Evolutionary conservation across 2,888 invertebrate genomes (phyloP), one percentile per base, ranked within the genome.

Genomic region (Andricus curvator): DNA sequence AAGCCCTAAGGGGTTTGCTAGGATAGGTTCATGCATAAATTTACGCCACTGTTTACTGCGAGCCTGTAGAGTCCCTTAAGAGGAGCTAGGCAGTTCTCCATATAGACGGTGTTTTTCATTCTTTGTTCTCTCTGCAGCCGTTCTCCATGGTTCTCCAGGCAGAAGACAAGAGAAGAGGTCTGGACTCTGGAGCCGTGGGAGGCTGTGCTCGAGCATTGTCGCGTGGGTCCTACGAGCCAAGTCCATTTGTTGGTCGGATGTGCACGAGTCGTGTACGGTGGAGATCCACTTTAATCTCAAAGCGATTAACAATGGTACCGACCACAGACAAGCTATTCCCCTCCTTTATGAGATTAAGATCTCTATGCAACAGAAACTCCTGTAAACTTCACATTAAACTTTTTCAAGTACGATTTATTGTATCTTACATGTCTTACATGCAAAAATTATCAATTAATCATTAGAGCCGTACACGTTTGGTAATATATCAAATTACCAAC

Each of bases 251-350:
- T 51, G 33, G 51, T 74, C 33, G 70, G 20, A 68, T 68, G 44
- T 68, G 70, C 51, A 29, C 51, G n/a, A 74, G 74, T 74, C 74
- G 74, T 74, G 74, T 56, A 56, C 74, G 51, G 33, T 74, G 33
- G 74, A 74, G 74, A 74, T 74, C 74, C 74, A 74, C 74, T 74
- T 74, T 74, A 74, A 74, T 74, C 74, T 74, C 56, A 74, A 74
- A 74, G 51, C 74, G 74, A 74, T 74, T 74, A 74, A 74, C 74
- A 74, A 74, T 74, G 74, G 74, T 74, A 74, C 74, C 74, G 74
- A 74, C 74, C 74, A 74, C 74, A 74, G 74, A 74, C 74, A 74
- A 74, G 74, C 51, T 74, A 74, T 74, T 74, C 74, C 56, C 74
- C 74, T 74, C 33, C 74, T 74, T 56, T 74, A 74, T 74, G 56